Evolutionary conservation across 2,888 invertebrate genomes (phyloP).

Genomic region (Epinotia ramella): DNA sequence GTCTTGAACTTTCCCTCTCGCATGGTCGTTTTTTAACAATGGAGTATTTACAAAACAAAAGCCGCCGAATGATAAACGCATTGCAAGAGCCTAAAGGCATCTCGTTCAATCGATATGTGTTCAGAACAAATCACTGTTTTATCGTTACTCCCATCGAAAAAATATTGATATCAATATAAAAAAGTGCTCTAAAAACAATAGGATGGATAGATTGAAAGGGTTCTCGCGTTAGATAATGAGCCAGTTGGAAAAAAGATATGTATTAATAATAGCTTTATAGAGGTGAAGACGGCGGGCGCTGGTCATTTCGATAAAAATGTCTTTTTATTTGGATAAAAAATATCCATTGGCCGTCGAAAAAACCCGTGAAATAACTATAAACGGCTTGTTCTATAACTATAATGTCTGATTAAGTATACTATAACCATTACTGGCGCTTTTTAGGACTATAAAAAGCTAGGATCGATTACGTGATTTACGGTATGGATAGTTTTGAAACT

Average conservation of each 20-base stretch:
- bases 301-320: constrained; percentile 44
- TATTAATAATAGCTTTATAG: constrained; percentile 82
- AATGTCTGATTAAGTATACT: constrained; percentile 19
- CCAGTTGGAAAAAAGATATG: constrained; percentile 72
- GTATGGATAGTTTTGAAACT: background rate
- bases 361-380: constrained; percentile 17
- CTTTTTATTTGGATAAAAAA: constrained; percentile 19
- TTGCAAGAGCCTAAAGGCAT: constrained; percentile 74
- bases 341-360: background rate
- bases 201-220: constrained; percentile 83
- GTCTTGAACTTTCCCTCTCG: constrained; percentile 27
- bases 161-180: constrained; percentile 84
- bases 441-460: background rate
- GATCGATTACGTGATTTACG: constrained; percentile 30
- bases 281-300: constrained; percentile 55
- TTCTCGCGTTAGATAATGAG: constrained; percentile 78
- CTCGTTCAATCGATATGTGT: constrained; percentile 73
- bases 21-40: constrained; percentile 65
- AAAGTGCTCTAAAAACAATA: constrained; percentile 83
- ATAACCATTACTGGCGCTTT: constrained; percentile 17
- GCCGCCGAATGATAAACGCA: constrained; percentile 81
- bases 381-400: constrained; percentile 23
- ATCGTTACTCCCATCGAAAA: constrained; percentile 82
- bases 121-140: constrained; percentile 83
- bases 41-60: constrained; percentile 80